A percentile compares a stretch with the other conserved stretches of the same genome.
Evolutionary conservation across 1,140 invertebrate genomes (phyloP).

Genomic region (Neocloeon triangulifer): DNA sequence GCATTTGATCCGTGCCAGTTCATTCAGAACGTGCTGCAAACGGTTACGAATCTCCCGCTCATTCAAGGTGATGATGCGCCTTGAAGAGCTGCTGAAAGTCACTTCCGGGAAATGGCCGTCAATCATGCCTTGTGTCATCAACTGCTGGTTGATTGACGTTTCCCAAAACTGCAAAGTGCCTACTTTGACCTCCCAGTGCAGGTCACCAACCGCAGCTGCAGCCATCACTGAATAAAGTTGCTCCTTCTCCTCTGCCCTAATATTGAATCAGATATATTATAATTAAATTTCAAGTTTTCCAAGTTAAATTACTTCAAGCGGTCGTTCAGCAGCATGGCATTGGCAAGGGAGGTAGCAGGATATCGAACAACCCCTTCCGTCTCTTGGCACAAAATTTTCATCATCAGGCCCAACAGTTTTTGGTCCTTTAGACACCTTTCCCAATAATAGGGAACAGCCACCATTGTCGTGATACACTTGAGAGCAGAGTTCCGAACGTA

Average conservation of each 20-base stretch:
- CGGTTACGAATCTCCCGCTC: slow-evolving; percentile 37
- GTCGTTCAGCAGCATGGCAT: too few species aligned
- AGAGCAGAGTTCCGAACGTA: slow-evolving; percentile 50
- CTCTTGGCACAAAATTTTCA: slow-evolving; percentile 34
- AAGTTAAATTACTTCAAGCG: too few species aligned
- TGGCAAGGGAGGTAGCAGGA: slow-evolving; percentile 38
- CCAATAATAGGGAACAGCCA: slow-evolving; percentile 38
- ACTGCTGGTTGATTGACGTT: slow-evolving; percentile 31
- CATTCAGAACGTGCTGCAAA: slow-evolving; percentile 35
- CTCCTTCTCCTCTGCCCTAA: slow-evolving; percentile 11
- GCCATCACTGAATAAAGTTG: slow-evolving; percentile 26
- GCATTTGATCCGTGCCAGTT: slow-evolving; percentile 36
- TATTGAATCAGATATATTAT: slow-evolving; percentile 5
- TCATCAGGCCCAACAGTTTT: slow-evolving; percentile 30
- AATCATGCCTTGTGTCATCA: slow-evolving; percentile 52
- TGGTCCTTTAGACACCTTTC: slow-evolving; percentile 18
- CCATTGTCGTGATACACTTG: slow-evolving; percentile 36
- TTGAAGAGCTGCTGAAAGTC: slow-evolving; percentile 50
- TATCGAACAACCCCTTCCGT: slow-evolving; percentile 49
- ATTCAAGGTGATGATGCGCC: slow-evolving; percentile 48
- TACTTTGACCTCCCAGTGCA: slow-evolving; percentile 57
- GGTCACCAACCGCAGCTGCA: slow-evolving; percentile 34
- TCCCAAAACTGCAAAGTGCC: slow-evolving; percentile 46
- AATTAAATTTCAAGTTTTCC: neutral
- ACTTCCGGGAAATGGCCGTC: slow-evolving; percentile 50